These are phyloP conservation scores for Ictidomys tridecemlineatus DNA, from an alignment of 2,113 vertebrate species.

Conservation along the genomic window DNA sequence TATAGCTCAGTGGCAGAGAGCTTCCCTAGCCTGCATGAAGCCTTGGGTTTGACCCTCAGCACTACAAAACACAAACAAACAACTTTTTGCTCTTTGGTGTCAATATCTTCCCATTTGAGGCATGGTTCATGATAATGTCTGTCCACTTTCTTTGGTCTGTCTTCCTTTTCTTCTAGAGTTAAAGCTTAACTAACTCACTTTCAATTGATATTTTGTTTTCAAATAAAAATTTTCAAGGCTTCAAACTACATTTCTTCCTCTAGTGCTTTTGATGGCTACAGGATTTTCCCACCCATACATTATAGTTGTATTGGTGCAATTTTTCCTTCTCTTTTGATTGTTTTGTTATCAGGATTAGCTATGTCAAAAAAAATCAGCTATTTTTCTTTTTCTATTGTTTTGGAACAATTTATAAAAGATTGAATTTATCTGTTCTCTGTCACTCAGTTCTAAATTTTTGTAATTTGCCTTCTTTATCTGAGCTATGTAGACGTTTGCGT, in stretches of 20 bases:
- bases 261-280: background rate
- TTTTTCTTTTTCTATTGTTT: conserved; percentile 29
- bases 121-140: background rate
- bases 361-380: background rate
- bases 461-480: background rate
- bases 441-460: conserved; percentile 15
- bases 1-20: too few species aligned
- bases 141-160: background rate
- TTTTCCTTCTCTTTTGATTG: background rate
- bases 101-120: background rate
- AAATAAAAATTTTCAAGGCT: background rate
- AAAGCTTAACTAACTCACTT: conserved; percentile 45
- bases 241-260: background rate
- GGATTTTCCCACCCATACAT: background rate
- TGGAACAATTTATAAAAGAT: conserved; percentile 33
- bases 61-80: too few species aligned
- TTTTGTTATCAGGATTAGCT: conserved; percentile 30
- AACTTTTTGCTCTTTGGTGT: background rate
- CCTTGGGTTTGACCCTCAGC: too few species aligned
- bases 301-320: background rate
- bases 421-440: background rate
- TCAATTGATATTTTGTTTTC: background rate
- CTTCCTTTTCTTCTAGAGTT: conserved; percentile 36
- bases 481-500: background rate
- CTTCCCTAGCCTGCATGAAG: too few species aligned